Percentiles rank a stretch among this genome's conserved stretches.
Conservation (phyloP, 2,797 vertebrate species). For the Diplodus puntazzo region DNA sequence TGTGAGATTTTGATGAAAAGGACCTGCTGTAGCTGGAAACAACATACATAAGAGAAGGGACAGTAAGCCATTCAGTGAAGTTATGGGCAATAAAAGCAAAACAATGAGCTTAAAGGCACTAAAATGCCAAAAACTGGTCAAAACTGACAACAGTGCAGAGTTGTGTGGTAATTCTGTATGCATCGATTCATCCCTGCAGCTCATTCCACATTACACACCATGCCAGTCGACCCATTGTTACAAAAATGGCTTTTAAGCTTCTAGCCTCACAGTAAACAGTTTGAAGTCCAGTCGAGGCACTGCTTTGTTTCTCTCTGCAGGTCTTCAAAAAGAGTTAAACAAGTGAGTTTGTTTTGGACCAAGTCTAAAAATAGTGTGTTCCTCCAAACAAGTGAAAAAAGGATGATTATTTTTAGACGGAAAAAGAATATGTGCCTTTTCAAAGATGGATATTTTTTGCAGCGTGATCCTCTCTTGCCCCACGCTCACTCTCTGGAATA, state of each 20-base stretch:
- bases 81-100: background rate
- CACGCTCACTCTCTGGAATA: constrained; percentile 39
- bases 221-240: constrained; percentile 11
- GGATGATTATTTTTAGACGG: constrained; percentile 11
- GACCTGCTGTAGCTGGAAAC: background rate
- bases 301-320: constrained; percentile 35
- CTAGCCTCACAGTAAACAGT: background rate
- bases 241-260: constrained; percentile 22
- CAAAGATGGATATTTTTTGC: constrained; percentile 39
- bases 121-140: background rate
- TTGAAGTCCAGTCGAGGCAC: constrained; percentile 50
- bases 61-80: background rate
- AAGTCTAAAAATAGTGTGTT: constrained; percentile 27
- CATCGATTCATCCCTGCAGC: background rate
- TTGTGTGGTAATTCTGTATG: background rate
- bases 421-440: constrained; percentile 16
- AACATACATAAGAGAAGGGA: background rate
- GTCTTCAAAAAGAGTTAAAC: constrained; percentile 16
- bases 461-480: constrained; percentile 67
- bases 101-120: background rate
- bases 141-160: background rate
- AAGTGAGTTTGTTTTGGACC: constrained; percentile 5
- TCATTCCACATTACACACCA: constrained; percentile 4
- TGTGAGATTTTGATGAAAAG: background rate
- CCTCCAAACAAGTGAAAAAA: constrained; percentile 18